Conservation (phyloP, 2,113 vertebrate genomes). For the Eudyptes chrysolophus region DNA sequence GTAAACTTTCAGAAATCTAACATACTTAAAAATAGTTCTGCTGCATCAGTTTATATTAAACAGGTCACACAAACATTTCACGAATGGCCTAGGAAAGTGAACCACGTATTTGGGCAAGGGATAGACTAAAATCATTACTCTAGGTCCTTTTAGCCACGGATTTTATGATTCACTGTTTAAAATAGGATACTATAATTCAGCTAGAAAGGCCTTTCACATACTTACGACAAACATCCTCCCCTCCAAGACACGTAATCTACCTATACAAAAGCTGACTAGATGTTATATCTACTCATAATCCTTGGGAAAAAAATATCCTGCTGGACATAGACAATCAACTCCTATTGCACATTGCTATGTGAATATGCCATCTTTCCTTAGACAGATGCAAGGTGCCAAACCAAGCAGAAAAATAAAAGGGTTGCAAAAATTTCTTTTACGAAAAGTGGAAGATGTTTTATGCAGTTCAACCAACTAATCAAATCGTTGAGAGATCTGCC, state of each 20-base stretch:
- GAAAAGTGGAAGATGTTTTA: slow-evolving; percentile 10
- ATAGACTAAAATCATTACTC: background rate
- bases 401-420: slow-evolving; percentile 49
- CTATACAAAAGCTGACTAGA: slow-evolving; percentile 25
- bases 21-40: slow-evolving; percentile 13
- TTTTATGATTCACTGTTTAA: background rate
- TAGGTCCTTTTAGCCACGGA: background rate
- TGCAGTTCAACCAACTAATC: slow-evolving; percentile 26
- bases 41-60: background rate
- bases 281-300: slow-evolving; percentile 40
- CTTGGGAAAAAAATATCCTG: slow-evolving; percentile 10
- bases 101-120: background rate
- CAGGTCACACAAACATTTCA: background rate
- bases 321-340: slow-evolving; percentile 53
- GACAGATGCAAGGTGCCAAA: slow-evolving; percentile 15
- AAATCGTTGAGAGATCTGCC: slow-evolving; percentile 13
- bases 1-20: background rate
- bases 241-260: background rate
- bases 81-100: background rate
- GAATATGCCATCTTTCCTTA: slow-evolving; percentile 46
- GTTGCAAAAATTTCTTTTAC: slow-evolving; percentile 26
- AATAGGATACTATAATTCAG: background rate
- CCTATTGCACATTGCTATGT: background rate
- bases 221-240: slow-evolving; percentile 4
- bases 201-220: slow-evolving; percentile 19